Evolutionary conservation across 2,113 vertebrate species (phyloP).

Genomic region (Sebastes fasciatus): DNA sequence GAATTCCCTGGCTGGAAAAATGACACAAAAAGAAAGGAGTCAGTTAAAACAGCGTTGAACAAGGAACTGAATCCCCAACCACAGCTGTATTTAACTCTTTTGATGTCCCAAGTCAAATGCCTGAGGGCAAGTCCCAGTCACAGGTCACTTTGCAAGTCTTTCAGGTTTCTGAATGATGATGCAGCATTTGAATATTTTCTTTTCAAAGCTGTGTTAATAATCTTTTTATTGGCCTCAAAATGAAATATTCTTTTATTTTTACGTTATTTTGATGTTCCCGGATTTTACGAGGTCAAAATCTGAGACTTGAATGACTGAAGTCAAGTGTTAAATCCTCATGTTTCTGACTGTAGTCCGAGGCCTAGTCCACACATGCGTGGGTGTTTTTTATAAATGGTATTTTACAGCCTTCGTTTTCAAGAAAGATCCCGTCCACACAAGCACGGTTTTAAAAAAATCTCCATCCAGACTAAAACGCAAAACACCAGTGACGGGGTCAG

Average conservation of each 20-base stretch:
- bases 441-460: too few species aligned
- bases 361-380: too few species aligned
- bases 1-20: not conserved
- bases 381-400: too few species aligned
- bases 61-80: not conserved
- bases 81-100: not conserved
- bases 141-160: not conserved
- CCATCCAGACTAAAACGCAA: too few species aligned
- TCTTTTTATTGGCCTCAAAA: too few species aligned
- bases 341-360: too few species aligned
- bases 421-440: too few species aligned
- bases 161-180: not conserved
- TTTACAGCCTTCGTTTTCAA: too few species aligned
- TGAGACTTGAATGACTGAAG: not conserved
- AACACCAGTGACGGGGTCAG: too few species aligned
- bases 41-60: not conserved
- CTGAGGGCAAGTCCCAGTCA: not conserved
- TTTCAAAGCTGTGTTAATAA: not conserved
- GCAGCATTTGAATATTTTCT: not conserved
- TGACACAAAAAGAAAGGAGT: not conserved
- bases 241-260: not conserved
- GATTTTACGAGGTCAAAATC: not conserved
- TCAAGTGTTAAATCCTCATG: not conserved
- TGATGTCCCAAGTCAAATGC: not conserved
- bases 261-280: not conserved